Base-by-base conservation (phyloP, 2,113 vertebrate genomes). In the Hydrolagus affinis region DNA sequence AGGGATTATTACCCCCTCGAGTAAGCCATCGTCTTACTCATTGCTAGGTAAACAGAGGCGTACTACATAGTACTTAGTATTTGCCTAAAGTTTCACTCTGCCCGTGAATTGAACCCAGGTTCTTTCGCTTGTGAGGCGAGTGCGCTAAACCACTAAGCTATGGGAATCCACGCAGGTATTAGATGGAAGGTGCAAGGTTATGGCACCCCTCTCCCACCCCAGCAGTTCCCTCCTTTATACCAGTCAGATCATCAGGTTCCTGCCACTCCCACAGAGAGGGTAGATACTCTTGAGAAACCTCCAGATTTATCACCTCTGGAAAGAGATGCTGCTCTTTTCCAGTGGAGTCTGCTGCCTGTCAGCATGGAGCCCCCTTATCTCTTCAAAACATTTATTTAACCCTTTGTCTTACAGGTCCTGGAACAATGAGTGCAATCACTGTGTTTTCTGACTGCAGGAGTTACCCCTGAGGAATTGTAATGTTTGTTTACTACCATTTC, bases 341-440 rank as follows among this genome's bases (percentile, higher is more conserved):
- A 88, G 89, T 89, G 92, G 93, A 94, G 94, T 90, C 94, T 94
- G 93, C 91, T 92, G 94, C 90, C 93, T 94, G 93, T 94, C 95
- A 94, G 91, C 87, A 89, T 92, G 93, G 92, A 90, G 91, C 90
- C 89, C 93, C 89, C 93, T 95, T 93, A 92, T 94, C 95, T 94
- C 94, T 90, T 90, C 92, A 91, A 94, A 94, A 95, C 88, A 92
- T 96, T 94, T 94, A 93, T 93, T 96, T 95, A 93, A 94, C 94
- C 93, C 94, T 94, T 95, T 94, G 91, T 95, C 94, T 94, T 92
- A 91, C 91, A 91, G 94, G 87, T 87, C 86, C 59, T 87, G 88
- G 89, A 93, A 95, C 92, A 94, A 94, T 93, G 88, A 92, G 89
- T 88, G 88, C 87, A 87, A 77, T 87, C 83, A 89, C 88, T 83